Evolutionary conservation across 2,888 invertebrate genomes (phyloP).

Genomic region (Standfussiana lucernea): DNA sequence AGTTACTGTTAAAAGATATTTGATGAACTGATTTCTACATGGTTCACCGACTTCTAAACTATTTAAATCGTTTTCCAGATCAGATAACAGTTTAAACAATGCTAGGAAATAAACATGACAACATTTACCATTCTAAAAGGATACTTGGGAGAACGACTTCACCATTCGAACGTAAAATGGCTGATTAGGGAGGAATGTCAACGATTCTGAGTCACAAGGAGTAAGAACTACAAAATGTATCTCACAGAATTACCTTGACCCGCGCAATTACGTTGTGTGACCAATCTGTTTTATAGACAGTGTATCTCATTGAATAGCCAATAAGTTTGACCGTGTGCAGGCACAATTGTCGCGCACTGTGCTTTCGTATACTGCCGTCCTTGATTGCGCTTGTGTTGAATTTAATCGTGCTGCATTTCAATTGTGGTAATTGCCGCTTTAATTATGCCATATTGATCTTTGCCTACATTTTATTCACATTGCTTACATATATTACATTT

Average conservation of each 20-base stretch:
- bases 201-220: conserved; percentile 51
- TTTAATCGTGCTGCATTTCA: conserved; percentile 74
- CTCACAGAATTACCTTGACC: conserved; percentile 66
- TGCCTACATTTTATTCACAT: conserved; percentile 46
- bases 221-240: conserved; percentile 52
- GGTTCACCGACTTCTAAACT: conserved; percentile 29
- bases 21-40: background rate
- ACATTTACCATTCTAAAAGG: conserved; percentile 63
- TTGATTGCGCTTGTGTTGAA: conserved; percentile 74
- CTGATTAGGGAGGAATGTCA: conserved; percentile 65
- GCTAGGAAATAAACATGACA: conserved; percentile 43
- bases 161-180: conserved; percentile 58
- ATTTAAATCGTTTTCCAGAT: conserved; percentile 40
- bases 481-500: conserved; percentile 28
- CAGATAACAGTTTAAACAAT: conserved; percentile 56
- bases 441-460: conserved; percentile 62
- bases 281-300: conserved; percentile 68
- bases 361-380: conserved; percentile 73
- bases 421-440: conserved; percentile 66
- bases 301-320: conserved; percentile 67
- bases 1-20: background rate
- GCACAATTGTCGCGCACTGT: conserved; percentile 58
- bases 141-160: conserved; percentile 58
- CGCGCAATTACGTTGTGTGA: conserved; percentile 61
- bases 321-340: conserved; percentile 64